phyloP scores from a whole-genome alignment of 2,797 vertebrate species.

The Pelochelys cantorii region DNA sequence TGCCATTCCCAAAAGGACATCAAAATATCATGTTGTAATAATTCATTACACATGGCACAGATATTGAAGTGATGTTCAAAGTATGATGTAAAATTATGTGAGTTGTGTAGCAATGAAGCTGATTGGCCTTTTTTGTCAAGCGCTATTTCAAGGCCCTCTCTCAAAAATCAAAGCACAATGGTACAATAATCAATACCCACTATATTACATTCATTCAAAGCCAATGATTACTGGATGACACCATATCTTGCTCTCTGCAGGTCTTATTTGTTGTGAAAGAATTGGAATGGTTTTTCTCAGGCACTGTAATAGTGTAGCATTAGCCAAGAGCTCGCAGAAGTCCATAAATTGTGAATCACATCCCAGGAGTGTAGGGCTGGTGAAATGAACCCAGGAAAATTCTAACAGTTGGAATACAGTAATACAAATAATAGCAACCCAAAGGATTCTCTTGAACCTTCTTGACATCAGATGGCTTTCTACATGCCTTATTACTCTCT shows the following conservation, averaged over 20 bases:
- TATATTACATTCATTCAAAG: not conserved
- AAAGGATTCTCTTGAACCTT: not conserved
- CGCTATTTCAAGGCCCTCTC: not conserved
- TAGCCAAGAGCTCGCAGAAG: not conserved
- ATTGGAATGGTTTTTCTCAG: not conserved
- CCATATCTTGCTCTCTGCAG: not conserved
- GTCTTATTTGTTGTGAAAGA: not conserved
- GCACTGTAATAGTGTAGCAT: not conserved
- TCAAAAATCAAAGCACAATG: not conserved
- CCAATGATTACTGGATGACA: not conserved
- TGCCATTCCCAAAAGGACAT: not conserved
- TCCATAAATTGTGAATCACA: not conserved
- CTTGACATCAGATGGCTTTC: not conserved
- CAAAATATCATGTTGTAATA: not conserved
- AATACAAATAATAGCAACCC: not conserved
- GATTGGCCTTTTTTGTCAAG: not conserved
- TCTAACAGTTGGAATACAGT: not conserved
- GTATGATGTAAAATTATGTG: not conserved
- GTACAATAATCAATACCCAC: not conserved
- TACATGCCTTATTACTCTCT: not conserved
- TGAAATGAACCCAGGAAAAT: not conserved
- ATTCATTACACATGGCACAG: not conserved
- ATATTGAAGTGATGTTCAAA: not conserved
- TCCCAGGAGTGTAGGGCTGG: not conserved
- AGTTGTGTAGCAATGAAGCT: not conserved